Base-by-base conservation (phyloP, 2,113 vertebrate species). In the Gymnarchus niloticus region DNA sequence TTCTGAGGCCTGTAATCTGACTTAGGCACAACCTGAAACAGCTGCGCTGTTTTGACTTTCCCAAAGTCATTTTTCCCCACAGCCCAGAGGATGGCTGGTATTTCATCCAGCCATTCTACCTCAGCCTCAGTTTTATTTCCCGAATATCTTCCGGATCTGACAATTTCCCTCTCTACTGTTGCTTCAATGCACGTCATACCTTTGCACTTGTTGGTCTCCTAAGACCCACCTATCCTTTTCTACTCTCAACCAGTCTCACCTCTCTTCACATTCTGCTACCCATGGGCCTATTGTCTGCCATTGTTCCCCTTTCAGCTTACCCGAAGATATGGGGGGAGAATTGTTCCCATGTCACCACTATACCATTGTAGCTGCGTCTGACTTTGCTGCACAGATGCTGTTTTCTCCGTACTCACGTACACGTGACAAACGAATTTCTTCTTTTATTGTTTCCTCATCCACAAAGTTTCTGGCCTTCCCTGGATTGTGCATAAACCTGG, bases 11-110 rank as follows among this genome's bases (percentile, higher is more conserved):
- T 48, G 19, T 84, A 57, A 3, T 25, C 8, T 9, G n/a, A 37
- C 21, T 84, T 84, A 3, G 83, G 25, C 0, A 6, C 14, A 12
- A 84, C 56, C 8, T 28, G 10, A 3, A 84, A 2, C 0, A 56
- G 83, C 37, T 84, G 7, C 6, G 56, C 52, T 1, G 19, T 19
- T 10, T 2, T 57, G 21, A 84, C 59, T 14, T 12, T 23, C 3
- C 83, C 83, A 61, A 84, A 37, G 37, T 41, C 56, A 59, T 84
- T 37, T 61, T 61, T 83, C 8, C 37, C 83, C 23, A 59, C 14
- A 10, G 14, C 83, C 56, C 83, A 59, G 10, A 78, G 41, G 1
- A 2, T 46, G 8, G 25, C 73, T 46, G 56, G 37, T 10, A 56
- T 12, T 9, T 73, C 28, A 37, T 33, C 65, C 33, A 73, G 33